Evolutionary conservation across 2,797 vertebrate genomes (phyloP).

Genomic region (Pipistrellus kuhlii): DNA sequence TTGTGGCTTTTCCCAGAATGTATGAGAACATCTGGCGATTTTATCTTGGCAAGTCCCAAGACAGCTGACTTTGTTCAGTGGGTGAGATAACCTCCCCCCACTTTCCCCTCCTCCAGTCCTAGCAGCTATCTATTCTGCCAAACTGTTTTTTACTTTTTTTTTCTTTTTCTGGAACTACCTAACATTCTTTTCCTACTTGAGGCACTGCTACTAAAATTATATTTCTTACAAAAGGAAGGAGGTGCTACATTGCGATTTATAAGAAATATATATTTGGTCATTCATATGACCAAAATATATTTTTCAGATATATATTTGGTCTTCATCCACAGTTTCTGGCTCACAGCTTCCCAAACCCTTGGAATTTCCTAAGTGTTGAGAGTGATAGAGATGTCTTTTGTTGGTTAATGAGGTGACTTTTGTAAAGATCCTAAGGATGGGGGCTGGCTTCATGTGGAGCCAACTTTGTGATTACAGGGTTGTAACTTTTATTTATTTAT

Average conservation of each 20-base stretch:
- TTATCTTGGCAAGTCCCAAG: neutral
- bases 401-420: neutral
- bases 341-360: neutral
- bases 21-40: neutral
- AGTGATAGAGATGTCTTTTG: neutral
- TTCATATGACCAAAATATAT: neutral
- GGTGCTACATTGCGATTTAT: neutral
- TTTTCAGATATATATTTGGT: neutral
- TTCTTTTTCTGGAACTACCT: neutral
- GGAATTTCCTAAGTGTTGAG: neutral
- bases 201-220: conserved; percentile 15
- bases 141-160: neutral
- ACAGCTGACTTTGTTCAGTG: neutral
- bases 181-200: neutral
- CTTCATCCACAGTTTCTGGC: neutral
- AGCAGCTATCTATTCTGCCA: neutral
- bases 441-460: neutral
- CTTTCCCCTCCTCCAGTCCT: neutral
- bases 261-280: neutral
- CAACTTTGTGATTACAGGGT: neutral
- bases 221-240: neutral
- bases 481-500: neutral
- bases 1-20: neutral
- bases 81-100: neutral
- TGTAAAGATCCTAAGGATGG: neutral